Evolutionary conservation across 2,113 vertebrate species (phyloP).

Genomic region (Saccopteryx leptura): DNA sequence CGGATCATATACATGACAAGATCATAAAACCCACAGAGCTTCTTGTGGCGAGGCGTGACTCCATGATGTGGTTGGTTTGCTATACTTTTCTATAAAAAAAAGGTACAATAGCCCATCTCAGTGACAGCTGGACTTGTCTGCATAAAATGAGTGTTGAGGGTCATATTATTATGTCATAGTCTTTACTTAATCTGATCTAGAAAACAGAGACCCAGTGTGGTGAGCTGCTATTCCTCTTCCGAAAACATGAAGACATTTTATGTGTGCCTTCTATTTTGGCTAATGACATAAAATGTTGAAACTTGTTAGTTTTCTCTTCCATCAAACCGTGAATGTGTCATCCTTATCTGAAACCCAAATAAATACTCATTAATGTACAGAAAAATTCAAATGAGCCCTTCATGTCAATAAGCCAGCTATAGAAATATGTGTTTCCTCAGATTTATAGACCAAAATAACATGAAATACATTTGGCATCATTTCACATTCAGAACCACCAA

Average conservation of each 20-base stretch:
- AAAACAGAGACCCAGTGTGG: constrained; percentile 44
- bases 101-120: neutral
- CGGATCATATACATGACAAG: constrained; percentile 68
- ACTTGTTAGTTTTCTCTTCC: neutral
- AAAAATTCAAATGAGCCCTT: constrained; percentile 7
- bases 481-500: constrained; percentile 43
- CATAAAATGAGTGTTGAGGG: constrained; percentile 29
- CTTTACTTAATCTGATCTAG: neutral
- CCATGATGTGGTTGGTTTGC: constrained; percentile 28
- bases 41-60: constrained; percentile 19
- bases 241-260: constrained; percentile 43
- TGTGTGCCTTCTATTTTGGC: constrained; percentile 57
- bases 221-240: neutral
- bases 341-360: constrained; percentile 54
- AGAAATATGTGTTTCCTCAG: neutral
- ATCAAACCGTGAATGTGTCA: neutral
- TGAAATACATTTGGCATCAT: constrained; percentile 31
- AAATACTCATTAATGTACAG: constrained; percentile 18
- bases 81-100: constrained; percentile 68
- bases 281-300: constrained; percentile 65
- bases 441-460: constrained; percentile 59
- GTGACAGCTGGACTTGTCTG: constrained; percentile 50
- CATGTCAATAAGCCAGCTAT: constrained; percentile 31
- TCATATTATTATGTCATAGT: constrained; percentile 63
- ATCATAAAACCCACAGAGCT: constrained; percentile 61